Conservation (phyloP, 1,140 invertebrate species). For the Aphelenchoides fujianensis region DNA sequence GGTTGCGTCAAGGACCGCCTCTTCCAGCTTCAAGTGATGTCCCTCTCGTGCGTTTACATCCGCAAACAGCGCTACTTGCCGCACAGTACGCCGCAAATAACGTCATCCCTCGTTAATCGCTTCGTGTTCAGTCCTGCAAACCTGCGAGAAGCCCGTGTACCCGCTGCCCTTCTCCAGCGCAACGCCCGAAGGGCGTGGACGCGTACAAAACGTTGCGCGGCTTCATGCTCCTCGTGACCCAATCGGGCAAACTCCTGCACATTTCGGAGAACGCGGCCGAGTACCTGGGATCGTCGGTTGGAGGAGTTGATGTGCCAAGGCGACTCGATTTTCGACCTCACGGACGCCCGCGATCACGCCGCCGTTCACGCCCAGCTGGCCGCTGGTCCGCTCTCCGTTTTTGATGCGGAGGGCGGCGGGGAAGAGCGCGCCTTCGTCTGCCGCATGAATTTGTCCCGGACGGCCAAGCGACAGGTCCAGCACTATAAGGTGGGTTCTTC, state of each 20-base stretch:
- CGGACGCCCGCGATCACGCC: slow-evolving; percentile 95
- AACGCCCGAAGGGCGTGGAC: slow-evolving; percentile 25
- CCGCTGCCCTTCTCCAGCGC: slow-evolving; percentile 33
- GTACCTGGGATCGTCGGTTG: slow-evolving; percentile 97
- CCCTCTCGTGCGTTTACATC: slow-evolving; percentile 93
- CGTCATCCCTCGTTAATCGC: background rate
- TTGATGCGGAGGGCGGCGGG: slow-evolving; percentile 63
- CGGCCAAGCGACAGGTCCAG: slow-evolving; percentile 88
- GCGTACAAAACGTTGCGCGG: slow-evolving; percentile 76
- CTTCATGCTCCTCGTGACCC: slow-evolving; percentile 97
- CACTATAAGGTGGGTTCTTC: slow-evolving; percentile 95
- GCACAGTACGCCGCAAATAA: slow-evolving; percentile 31
- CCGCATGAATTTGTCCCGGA: slow-evolving; percentile 94
- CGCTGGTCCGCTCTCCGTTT: slow-evolving; percentile 63
- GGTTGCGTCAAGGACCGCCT: slow-evolving; percentile 89
- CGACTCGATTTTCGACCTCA: slow-evolving; percentile 96
- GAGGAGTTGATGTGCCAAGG: slow-evolving; percentile 97
- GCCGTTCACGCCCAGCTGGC: slow-evolving; percentile 87
- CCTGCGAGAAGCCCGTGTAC: slow-evolving; percentile 24
- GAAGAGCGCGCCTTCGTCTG: slow-evolving; percentile 84
- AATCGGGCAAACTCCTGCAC: slow-evolving; percentile 94
- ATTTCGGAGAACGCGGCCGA: slow-evolving; percentile 98
- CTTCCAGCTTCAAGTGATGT: slow-evolving; percentile 96
- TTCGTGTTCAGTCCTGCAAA: slow-evolving; percentile 25
- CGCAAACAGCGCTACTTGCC: slow-evolving; percentile 70